A percentile compares a stretch with the other conserved stretches of the same genome.
Evolutionary conservation across 2,113 vertebrate species (phyloP).

Genomic region (Eidolon helvum): DNA sequence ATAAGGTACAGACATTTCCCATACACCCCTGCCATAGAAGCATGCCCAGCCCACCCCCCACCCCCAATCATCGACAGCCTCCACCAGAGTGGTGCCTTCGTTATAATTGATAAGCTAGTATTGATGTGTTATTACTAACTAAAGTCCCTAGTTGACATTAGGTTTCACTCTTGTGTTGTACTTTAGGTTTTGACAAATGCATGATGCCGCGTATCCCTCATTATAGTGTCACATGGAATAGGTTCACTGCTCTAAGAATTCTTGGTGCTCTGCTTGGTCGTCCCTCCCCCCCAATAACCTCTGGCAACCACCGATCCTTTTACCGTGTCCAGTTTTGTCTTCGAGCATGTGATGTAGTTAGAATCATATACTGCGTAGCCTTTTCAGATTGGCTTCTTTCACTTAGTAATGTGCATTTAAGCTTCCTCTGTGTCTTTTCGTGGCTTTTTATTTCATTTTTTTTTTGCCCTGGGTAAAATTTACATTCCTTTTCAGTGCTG

Average conservation of each 20-base stretch:
- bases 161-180: background rate
- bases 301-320: background rate
- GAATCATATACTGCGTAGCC: background rate
- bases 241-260: background rate
- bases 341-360: background rate
- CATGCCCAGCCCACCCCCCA: background rate
- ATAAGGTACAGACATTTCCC: background rate
- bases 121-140: background rate
- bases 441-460: no score
- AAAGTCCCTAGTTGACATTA: background rate
- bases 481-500: background rate
- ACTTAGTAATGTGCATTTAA: background rate
- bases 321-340: background rate
- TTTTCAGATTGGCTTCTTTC: background rate
- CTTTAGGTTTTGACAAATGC: background rate
- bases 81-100: background rate
- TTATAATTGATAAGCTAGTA: background rate
- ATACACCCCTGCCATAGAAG: background rate
- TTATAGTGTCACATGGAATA: background rate
- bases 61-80: background rate
- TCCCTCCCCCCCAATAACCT: background rate
- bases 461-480: no score
- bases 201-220: background rate
- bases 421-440: background rate
- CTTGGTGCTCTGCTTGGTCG: background rate